Evolutionary conservation across 2,888 invertebrate genomes (phyloP), one percentile per base, ranked within the genome.

Genomic region (Allygus modestus): DNA sequence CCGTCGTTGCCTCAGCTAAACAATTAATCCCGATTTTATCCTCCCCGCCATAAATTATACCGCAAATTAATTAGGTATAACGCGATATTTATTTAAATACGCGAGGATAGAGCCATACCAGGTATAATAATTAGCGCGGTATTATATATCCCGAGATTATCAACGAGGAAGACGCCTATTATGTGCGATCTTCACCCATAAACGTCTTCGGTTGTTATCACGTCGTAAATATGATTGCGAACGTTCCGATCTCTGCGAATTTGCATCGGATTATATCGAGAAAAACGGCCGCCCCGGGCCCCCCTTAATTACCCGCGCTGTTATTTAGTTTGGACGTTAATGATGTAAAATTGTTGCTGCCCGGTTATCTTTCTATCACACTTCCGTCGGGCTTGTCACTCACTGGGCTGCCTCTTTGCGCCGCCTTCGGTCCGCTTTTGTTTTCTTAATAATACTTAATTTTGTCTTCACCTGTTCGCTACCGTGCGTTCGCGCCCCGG

Each of bases 161-260:
- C 58, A 51, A 15, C 37, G 75, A 75, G 75, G 75, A 51, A 77
- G 77, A n/a, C 28, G 79, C 15, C 79, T 20, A 79, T 79, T 79
- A 58, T 58, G 79, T 17, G 79, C 58, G 54, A 58, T 58, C 79
- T 54, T 79, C 54, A n/a, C 33, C 37, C 58, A 43, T 77, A 46
- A 43, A 43, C 75, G 75, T 77, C 75, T 46, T 20, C 41, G 43
- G 54, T 79, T 37, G 83, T 83, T 83, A 41, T 41, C 83, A 75
- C 83, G 75, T 83, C 83, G 51, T 83, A 83, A 83, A 83, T 75
- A 83, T 83, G 43, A 82, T 71, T 58, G 75, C 17, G 15, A 28
- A 82, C 31, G 20, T 26, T 9, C 20, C 37, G 73, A 83, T 73
- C 33, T 73, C 31, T 0, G 20, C 54, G 75, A 54, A 83, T 83